A percentile compares a stretch with the other conserved stretches of the same genome.
These are phyloP conservation scores for Acridotheres tristis DNA, from an alignment of 2,797 vertebrate species.

Conservation along the genomic window DNA sequence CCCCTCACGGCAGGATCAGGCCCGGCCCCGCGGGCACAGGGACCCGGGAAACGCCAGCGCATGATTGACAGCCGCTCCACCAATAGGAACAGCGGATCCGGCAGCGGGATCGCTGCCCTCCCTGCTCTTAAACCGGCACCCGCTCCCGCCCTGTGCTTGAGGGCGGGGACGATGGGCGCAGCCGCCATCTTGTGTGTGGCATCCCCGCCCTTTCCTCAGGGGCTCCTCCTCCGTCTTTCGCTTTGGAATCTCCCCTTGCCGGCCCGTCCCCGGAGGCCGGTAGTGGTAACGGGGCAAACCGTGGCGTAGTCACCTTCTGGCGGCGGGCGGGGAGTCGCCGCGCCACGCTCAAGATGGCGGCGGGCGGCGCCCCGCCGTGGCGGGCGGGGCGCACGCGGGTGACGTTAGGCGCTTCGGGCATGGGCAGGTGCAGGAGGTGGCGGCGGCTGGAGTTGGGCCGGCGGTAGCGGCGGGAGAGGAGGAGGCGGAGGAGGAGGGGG, in stretches of 20 bases:
- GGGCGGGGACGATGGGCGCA: background rate
- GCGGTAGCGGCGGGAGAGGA: conserved; percentile 27
- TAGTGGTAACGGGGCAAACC: accelerated
- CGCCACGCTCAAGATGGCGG: conserved; percentile 79
- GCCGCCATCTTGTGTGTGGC: conserved; percentile 75
- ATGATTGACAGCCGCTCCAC: background rate
- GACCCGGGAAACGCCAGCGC: background rate
- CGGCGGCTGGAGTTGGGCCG: conserved; percentile 87
- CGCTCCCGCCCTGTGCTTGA: background rate
- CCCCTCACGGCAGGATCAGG: background rate
- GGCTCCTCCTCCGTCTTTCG: background rate
- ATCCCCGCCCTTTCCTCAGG: background rate
- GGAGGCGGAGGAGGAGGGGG: background rate
- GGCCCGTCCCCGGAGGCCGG: accelerated
- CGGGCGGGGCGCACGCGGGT: conserved; percentile 46
- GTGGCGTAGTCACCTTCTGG: accelerated
- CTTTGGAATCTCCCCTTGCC: too few relatives aligned
- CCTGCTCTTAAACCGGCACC: accelerated
- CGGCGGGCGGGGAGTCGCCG: accelerated
- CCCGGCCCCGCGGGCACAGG: background rate
- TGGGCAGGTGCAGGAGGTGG: conserved; percentile 73
- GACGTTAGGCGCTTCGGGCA: conserved; percentile 72
- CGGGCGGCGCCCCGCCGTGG: background rate
- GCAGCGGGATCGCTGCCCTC: background rate
- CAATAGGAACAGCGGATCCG: background rate